A percentile compares a stretch with the other conserved stretches of the same genome.
Conservation (phyloP, 2,888 invertebrate genomes). For the Thera obeliscata region DNA sequence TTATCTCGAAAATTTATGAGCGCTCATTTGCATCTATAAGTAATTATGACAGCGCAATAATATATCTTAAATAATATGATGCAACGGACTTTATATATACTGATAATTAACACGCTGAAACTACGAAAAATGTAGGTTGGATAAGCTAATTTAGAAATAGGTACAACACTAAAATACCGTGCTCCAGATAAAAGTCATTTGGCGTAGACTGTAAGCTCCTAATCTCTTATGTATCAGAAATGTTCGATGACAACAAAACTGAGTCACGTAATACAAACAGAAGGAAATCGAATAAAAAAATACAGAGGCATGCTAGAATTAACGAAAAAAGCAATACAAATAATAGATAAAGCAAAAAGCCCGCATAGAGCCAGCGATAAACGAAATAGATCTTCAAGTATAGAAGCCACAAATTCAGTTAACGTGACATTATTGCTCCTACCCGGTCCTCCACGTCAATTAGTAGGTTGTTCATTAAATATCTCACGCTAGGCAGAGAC, state of each 20-base stretch:
- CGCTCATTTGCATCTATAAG: constrained; percentile 56
- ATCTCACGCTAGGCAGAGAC: constrained; percentile 44
- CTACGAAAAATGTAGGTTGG: constrained; percentile 29
- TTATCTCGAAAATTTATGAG: constrained; percentile 64
- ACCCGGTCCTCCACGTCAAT: constrained; percentile 61
- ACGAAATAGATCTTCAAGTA: constrained; percentile 52
- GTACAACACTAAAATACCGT: constrained; percentile 23
- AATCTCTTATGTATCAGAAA: constrained; percentile 27
- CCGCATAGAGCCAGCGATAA: constrained; percentile 53
- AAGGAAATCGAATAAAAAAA: constrained; percentile 19
- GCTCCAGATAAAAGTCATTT: constrained; percentile 31
- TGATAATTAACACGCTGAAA: constrained; percentile 29
- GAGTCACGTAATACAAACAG: constrained; percentile 12
- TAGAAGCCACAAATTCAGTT: constrained; percentile 62
- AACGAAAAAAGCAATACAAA: constrained; percentile 38
- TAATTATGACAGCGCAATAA: constrained; percentile 55
- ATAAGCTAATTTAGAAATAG: constrained; percentile 24
- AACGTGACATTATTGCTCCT: constrained; percentile 59
- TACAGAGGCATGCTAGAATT: constrained; percentile 30
- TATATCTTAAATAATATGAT: constrained; percentile 47
- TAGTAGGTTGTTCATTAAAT: constrained; percentile 60
- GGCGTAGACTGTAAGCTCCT: constrained; percentile 23
- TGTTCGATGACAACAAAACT: constrained; percentile 18
- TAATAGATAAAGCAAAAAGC: constrained; percentile 41
- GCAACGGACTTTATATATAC: constrained; percentile 37